phyloP scores from a whole-genome alignment of 2,113 vertebrate genomes.

The Burhinus oedicnemus region DNA sequence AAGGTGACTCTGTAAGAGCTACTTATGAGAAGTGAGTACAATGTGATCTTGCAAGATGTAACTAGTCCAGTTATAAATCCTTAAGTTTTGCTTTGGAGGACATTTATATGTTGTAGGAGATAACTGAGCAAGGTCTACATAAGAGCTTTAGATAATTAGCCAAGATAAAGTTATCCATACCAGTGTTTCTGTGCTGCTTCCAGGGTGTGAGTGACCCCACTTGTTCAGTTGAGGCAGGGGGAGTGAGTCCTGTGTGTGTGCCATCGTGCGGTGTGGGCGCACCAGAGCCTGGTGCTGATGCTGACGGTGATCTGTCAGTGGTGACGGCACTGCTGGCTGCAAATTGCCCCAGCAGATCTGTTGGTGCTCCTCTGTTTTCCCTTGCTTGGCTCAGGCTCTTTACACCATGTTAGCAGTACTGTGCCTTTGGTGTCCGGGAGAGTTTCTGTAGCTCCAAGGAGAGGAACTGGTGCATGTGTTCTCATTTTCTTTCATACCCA shows the following conservation, averaged over 20 bases:
- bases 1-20: background rate
- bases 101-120: rapidly evolving
- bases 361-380: background rate
- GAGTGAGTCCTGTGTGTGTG: no score
- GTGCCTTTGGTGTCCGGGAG: background rate
- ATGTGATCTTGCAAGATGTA: rapidly evolving
- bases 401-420: rapidly evolving
- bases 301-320: rapidly evolving
- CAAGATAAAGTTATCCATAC: background rate
- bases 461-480: background rate
- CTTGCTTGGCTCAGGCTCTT: background rate
- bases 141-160: background rate
- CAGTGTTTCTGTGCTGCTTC: background rate
- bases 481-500: conserved; percentile 20
- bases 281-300: background rate
- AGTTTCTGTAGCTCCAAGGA: background rate
- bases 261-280: rapidly evolving
- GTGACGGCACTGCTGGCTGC: background rate
- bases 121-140: rapidly evolving
- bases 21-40: no score
- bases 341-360: background rate
- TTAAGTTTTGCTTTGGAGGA: rapidly evolving
- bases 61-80: rapidly evolving
- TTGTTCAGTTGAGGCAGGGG: no score
- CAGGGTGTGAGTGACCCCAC: background rate